Evolutionary conservation across 2,888 invertebrate genomes (phyloP).

Genomic region (Ophion slaviceki): DNA sequence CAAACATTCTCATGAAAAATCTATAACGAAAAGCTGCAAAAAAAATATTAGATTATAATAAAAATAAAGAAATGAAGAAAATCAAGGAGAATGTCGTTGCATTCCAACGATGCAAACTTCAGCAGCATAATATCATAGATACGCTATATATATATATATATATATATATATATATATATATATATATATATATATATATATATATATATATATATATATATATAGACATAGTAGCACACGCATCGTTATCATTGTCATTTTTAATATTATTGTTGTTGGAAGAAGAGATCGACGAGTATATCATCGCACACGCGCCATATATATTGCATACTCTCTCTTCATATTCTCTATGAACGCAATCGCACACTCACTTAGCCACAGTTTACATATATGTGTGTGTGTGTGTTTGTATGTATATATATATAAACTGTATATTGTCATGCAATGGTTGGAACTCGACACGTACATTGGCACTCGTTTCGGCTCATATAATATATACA

Average conservation of each 20-base stretch:
- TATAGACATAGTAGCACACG: background rate
- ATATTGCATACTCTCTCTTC: constrained; percentile 11
- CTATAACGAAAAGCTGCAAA: too few species aligned
- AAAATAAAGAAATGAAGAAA: too few species aligned
- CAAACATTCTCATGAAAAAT: too few species aligned
- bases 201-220: background rate
- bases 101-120: too few species aligned
- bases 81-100: too few species aligned
- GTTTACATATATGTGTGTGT: constrained; percentile 46
- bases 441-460: constrained; percentile 55
- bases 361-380: constrained; percentile 39
- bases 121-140: too few species aligned
- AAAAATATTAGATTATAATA: too few species aligned
- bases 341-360: constrained; percentile 26
- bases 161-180: background rate
- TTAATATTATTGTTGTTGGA: background rate
- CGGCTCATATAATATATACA: constrained; percentile 7
- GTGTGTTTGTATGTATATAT: constrained; percentile 14
- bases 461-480: constrained; percentile 47
- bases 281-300: constrained; percentile 36
- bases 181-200: background rate
- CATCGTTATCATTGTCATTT: background rate
- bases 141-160: background rate
- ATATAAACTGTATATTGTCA: constrained; percentile 41
- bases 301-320: constrained; percentile 25